A percentile compares a stretch with the other conserved stretches of the same genome.
Conservation (phyloP, 2,888 invertebrate species). For the Actias luna region DNA sequence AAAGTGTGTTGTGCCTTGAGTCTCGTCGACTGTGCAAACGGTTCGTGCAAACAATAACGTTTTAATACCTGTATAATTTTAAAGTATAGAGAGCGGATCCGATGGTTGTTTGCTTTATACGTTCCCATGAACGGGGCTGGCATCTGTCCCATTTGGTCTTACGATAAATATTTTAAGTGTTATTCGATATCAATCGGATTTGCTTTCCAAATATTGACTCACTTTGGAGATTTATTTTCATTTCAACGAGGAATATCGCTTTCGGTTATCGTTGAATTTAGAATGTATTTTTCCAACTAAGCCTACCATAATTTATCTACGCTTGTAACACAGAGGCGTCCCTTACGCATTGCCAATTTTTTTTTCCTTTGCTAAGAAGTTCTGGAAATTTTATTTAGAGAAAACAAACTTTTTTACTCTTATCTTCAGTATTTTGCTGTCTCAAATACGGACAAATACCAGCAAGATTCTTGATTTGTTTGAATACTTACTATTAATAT, state of each 20-base stretch:
- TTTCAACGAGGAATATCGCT: constrained; percentile 24
- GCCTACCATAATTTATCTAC: no score
- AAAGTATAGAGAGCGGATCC: constrained; percentile 74
- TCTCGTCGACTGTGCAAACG: constrained; percentile 76
- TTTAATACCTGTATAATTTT: constrained; percentile 76
- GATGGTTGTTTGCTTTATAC: constrained; percentile 55
- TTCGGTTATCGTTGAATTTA: constrained; percentile 12
- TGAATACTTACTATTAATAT: no score
- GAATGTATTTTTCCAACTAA: no score
- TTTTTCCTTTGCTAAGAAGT: no score
- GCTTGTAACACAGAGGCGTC: no score
- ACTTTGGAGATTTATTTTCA: constrained; percentile 27
- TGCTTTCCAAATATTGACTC: constrained; percentile 6
- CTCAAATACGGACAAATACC: no score
- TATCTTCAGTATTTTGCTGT: no score
- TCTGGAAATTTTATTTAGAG: no score
- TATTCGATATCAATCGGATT: constrained; percentile 5
- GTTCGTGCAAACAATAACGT: constrained; percentile 60
- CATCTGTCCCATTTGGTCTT: constrained; percentile 29
- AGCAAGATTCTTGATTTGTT: no score
- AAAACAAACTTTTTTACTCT: no score
- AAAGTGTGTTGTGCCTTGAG: constrained; percentile 77
- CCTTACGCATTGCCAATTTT: no score
- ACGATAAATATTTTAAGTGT: constrained; percentile 25
- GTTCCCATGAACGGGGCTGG: constrained; percentile 56